These are phyloP conservation scores for Neoascia interrupta DNA, from an alignment of 2,888 invertebrate species.

Conservation along the genomic window DNA sequence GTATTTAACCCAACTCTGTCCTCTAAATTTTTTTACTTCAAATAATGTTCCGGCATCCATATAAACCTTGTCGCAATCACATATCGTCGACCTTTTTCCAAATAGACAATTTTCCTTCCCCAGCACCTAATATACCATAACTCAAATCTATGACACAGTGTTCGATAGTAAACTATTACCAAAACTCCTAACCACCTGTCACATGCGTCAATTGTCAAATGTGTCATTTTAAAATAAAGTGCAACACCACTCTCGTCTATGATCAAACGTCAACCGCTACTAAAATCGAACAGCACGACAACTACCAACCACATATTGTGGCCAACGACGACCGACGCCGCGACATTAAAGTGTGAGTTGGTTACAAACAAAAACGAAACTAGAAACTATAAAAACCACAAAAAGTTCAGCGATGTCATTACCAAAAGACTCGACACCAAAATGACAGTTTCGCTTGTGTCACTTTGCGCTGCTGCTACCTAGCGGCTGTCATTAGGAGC, in stretches of 20 bases:
- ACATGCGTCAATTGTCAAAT: background rate
- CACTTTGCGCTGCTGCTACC: background rate
- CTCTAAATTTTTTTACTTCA: too few relatives aligned
- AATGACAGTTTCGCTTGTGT: background rate
- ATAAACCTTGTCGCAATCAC: background rate
- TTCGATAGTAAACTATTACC: background rate
- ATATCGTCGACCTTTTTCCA: background rate
- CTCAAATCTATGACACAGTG: background rate
- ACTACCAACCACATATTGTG: background rate
- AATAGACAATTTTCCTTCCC: background rate
- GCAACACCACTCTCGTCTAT: slow-evolving; percentile 12
- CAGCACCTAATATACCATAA: background rate
- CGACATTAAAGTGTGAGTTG: too few relatives aligned
- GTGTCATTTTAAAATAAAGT: background rate
- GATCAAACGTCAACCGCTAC: slow-evolving; percentile 16
- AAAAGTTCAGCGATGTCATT: slow-evolving; percentile 55
- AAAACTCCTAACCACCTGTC: background rate
- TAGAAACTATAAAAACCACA: slow-evolving; percentile 20
- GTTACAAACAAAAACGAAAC: slow-evolving; percentile 2
- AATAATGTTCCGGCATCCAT: background rate
- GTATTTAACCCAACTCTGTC: too few relatives aligned
- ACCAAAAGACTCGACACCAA: slow-evolving; percentile 28
- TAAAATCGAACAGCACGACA: slow-evolving; percentile 25
- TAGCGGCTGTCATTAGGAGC: slow-evolving; percentile 34
- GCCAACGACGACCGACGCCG: too few relatives aligned